A percentile compares a stretch with the other conserved stretches of the same genome.
phyloP scores from a whole-genome alignment of 2,113 vertebrate species.

The Triplophysa tibetana region DNA sequence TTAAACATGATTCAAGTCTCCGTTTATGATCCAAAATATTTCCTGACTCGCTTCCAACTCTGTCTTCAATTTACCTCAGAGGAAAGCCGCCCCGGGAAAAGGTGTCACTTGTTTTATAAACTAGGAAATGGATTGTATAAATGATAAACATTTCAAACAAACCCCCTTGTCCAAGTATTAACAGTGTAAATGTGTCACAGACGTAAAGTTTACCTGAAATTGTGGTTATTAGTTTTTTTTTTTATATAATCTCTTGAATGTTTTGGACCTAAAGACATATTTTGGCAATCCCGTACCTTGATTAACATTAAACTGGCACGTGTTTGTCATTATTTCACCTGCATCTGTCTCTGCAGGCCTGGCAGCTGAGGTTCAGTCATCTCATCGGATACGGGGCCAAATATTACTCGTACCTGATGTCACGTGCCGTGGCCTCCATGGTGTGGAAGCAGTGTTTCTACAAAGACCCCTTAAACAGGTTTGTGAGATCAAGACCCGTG shows the following conservation, averaged over 20 bases:
- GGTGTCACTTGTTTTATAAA: neutral
- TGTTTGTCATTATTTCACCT: constrained; percentile 7
- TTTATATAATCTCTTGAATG: constrained; percentile 9
- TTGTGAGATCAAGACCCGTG: neutral
- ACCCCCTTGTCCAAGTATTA: too few species aligned
- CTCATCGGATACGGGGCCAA: constrained; percentile 96
- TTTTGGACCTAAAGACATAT: neutral
- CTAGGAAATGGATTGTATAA: neutral
- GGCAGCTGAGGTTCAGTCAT: constrained; percentile 96
- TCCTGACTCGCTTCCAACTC: constrained; percentile 32
- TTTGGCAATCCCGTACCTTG: neutral
- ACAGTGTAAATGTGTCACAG: too few species aligned
- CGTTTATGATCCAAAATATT: constrained; percentile 23
- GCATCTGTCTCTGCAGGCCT: constrained; percentile 77
- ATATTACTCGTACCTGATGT: constrained; percentile 98
- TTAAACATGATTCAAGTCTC: constrained; percentile 38
- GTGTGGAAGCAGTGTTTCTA: constrained; percentile 95
- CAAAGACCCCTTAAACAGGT: constrained; percentile 92
- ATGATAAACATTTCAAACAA: neutral
- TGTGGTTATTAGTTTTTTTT: too few species aligned
- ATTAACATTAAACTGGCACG: neutral
- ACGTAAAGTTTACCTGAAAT: too few species aligned
- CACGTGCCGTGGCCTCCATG: constrained; percentile 95
- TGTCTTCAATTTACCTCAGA: neutral
- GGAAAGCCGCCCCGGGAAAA: constrained; percentile 17